Evolutionary conservation across 2,888 invertebrate genomes (phyloP).

Genomic region (Deilephila elpenor): DNA sequence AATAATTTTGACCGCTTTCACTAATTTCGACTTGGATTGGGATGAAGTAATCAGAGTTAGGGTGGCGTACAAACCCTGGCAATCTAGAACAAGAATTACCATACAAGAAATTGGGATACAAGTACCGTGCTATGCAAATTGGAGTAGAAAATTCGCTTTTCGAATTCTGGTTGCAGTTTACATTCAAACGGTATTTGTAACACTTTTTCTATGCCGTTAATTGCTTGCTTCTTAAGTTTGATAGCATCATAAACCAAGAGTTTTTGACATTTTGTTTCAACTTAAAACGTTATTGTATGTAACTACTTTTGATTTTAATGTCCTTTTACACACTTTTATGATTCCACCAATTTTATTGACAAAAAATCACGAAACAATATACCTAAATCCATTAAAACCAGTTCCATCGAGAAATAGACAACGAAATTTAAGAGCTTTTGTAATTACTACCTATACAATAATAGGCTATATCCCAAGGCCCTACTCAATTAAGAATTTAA

Average conservation of each 20-base stretch:
- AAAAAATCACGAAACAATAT: too few relatives aligned
- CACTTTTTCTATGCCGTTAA: background rate
- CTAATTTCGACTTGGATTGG: conserved; percentile 8
- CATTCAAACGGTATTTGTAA: background rate
- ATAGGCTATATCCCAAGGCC: background rate
- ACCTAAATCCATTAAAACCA: too few relatives aligned
- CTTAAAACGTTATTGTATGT: too few relatives aligned
- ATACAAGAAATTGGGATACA: conserved; percentile 9
- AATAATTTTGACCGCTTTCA: conserved; percentile 28
- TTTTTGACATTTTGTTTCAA: background rate
- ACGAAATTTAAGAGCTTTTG: background rate
- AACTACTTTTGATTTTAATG: too few relatives aligned
- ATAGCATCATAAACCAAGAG: background rate
- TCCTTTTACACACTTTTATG: too few relatives aligned
- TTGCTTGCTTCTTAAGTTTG: background rate
- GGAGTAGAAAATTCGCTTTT: background rate
- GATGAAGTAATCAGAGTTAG: conserved; percentile 9
- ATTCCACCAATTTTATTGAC: too few relatives aligned
- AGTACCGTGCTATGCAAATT: background rate
- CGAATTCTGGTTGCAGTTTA: background rate
- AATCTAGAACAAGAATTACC: conserved; percentile 11
- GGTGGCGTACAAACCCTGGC: background rate
- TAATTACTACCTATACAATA: background rate
- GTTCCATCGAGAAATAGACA: background rate
- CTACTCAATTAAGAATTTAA: conserved; percentile 4